Evolutionary conservation across 2,113 vertebrate genomes (phyloP).

Genomic region (Pardalotus punctatus): DNA sequence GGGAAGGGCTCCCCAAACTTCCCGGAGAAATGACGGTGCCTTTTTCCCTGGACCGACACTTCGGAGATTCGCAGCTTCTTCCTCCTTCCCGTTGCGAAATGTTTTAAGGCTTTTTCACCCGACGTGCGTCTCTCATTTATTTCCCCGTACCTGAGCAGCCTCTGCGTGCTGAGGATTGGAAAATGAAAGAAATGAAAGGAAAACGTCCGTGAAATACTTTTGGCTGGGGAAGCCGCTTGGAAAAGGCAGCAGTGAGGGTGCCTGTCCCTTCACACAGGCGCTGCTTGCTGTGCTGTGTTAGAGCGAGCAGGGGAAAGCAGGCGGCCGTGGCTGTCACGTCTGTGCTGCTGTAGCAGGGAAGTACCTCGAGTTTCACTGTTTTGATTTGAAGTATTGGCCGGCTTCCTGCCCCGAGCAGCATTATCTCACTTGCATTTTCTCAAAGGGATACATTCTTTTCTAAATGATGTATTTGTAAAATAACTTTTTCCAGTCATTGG

Average conservation of each 20-base stretch:
- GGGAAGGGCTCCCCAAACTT: background rate
- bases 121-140: background rate
- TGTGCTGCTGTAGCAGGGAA: background rate
- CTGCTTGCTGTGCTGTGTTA: background rate
- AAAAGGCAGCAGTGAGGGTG: background rate
- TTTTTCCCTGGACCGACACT: background rate
- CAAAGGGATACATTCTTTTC: background rate
- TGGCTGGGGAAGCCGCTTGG: background rate
- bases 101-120: background rate
- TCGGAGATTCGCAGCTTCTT: background rate
- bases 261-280: background rate
- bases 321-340: background rate
- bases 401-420: background rate
- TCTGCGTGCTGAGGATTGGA: background rate
- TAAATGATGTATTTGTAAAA: background rate
- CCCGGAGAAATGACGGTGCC: background rate
- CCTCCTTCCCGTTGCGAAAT: constrained; percentile 15
- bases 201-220: background rate
- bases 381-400: background rate
- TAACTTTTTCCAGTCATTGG: background rate
- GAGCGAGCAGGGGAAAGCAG: rapidly evolving
- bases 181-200: background rate
- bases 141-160: background rate
- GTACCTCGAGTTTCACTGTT: background rate
- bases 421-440: background rate